A percentile compares a stretch with the other conserved stretches of the same genome.
These are phyloP conservation scores for Operophtera brumata DNA, from an alignment of 2,888 invertebrate species.

Conservation along the genomic window DNA sequence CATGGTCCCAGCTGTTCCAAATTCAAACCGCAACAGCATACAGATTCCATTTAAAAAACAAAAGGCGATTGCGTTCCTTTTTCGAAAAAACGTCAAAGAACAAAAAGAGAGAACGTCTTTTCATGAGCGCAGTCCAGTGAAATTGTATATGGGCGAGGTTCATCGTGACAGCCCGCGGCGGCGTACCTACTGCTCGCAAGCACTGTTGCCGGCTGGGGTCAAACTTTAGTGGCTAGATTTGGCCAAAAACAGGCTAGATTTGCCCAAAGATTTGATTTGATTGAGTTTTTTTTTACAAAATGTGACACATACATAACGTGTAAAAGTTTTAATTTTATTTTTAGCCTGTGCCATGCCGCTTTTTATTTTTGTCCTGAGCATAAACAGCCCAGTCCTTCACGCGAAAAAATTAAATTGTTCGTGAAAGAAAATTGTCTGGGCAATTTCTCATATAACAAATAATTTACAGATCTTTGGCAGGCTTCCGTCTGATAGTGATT, in stretches of 20 bases:
- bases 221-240: conserved; percentile 9
- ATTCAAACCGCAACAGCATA: conserved; percentile 27
- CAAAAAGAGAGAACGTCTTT: conserved; percentile 49
- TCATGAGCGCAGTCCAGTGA: conserved; percentile 63
- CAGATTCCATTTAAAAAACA: conserved; percentile 29
- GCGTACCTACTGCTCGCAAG: conserved; percentile 47
- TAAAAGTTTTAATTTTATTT: too few relatives aligned
- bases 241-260: neutral
- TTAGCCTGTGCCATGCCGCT: too few relatives aligned
- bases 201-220: conserved; percentile 40
- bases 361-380: too few relatives aligned
- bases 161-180: conserved; percentile 72
- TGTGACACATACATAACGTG: too few relatives aligned
- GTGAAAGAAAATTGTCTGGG: too few relatives aligned
- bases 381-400: too few relatives aligned
- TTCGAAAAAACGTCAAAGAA: conserved; percentile 37
- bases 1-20: conserved; percentile 20
- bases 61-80: conserved; percentile 40
- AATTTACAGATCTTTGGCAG: too few relatives aligned
- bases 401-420: too few relatives aligned
- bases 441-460: too few relatives aligned
- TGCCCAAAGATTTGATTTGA: too few relatives aligned
- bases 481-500: too few relatives aligned
- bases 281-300: too few relatives aligned
- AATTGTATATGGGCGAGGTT: conserved; percentile 52